Base-by-base conservation (phyloP, 2,888 invertebrate genomes). In the Hydropsyche betteni region DNA sequence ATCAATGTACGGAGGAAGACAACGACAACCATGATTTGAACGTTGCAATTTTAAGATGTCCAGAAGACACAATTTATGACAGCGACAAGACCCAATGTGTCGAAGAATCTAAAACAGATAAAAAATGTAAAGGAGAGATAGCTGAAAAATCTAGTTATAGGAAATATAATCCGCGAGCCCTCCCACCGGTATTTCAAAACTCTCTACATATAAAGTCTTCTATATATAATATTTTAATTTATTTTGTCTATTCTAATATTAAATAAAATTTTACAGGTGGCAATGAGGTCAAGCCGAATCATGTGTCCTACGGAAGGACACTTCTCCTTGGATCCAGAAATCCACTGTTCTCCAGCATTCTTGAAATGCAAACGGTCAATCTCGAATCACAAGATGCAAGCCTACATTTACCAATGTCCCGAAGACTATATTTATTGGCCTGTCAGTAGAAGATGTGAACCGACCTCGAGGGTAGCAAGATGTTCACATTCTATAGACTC, bases 321-420 rank as follows among this genome's bases (percentile, higher is more conserved):
- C 81, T 91, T 90, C 83, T 89, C 92, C 4, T 89, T 93, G 77
- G 90, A 91, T 80, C 86, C 86, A 75, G 86, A 88, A 38, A 87
- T 88, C 74, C 90, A 91, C 81, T 95, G 95, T 82, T 90, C 91
- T 38, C 88, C 89, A 79, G 89, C 90, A 12, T 94, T 94, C 82
- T 86, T 93, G 69, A 94, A 92, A 84, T 95, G 95, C 83, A 86
- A 86, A 80, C 86, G 84, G 80, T 84, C 86, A 12, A 79, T 81
- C 10, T 85, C 86, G 79, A 82, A 85, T 1, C 87, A 86, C 68
- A 87, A 85, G 73, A 83, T 93, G 80, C 87, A 91, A 83, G 94
- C 93, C 14, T 90, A 90, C 81, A 86, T 95, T 12, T 91, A 92
- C 83, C 92, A 91, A 81, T 95, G 95, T 84, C 95, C 95, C 0